These are phyloP conservation scores for Phortica variegata DNA, from an alignment of 1,140 invertebrate genomes.

Conservation along the genomic window DNA sequence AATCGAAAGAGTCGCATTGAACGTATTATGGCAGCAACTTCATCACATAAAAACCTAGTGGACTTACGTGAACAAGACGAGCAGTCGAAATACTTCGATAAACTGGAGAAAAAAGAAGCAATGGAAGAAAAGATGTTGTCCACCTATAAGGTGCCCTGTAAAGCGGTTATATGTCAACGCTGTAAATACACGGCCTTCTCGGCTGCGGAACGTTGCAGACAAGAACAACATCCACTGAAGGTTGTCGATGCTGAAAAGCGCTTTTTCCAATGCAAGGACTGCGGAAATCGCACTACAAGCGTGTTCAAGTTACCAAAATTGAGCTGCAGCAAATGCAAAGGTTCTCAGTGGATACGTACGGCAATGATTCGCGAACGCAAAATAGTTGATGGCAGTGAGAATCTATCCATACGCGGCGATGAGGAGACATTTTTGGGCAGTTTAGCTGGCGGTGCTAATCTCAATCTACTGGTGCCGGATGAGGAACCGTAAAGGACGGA, in stretches of 20 bases:
- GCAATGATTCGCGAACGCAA: conserved; percentile 78
- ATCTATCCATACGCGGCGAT: conserved; percentile 70
- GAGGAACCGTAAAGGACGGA: no score
- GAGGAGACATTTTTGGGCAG: conserved; percentile 71
- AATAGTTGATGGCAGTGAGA: conserved; percentile 56
- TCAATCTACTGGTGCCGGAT: conserved; percentile 69
- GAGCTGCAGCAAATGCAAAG: conserved; percentile 76
- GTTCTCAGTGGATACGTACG: conserved; percentile 73
- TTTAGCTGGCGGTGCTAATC: conserved; percentile 61
- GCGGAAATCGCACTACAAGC: conserved; percentile 77
- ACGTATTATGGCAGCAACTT: conserved; percentile 76
- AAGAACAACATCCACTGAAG: conserved; percentile 75
- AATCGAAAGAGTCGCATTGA: conserved; percentile 70
- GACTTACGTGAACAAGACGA: conserved; percentile 71
- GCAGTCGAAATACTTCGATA: conserved; percentile 84
- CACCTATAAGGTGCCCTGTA: conserved; percentile 80
- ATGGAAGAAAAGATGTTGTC: conserved; percentile 90
- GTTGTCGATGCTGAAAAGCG: conserved; percentile 78
- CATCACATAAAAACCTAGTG: conserved; percentile 74
- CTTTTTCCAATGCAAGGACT: conserved; percentile 88
- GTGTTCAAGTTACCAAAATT: conserved; percentile 75
- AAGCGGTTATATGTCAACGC: conserved; percentile 83
- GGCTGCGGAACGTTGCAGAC: conserved; percentile 79
- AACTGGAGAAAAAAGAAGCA: conserved; percentile 84
- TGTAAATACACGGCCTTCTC: conserved; percentile 90